A percentile compares a stretch with the other conserved stretches of the same genome.
Evolutionary conservation across 2,113 vertebrate genomes (phyloP).

Genomic region (Gobio gobio): DNA sequence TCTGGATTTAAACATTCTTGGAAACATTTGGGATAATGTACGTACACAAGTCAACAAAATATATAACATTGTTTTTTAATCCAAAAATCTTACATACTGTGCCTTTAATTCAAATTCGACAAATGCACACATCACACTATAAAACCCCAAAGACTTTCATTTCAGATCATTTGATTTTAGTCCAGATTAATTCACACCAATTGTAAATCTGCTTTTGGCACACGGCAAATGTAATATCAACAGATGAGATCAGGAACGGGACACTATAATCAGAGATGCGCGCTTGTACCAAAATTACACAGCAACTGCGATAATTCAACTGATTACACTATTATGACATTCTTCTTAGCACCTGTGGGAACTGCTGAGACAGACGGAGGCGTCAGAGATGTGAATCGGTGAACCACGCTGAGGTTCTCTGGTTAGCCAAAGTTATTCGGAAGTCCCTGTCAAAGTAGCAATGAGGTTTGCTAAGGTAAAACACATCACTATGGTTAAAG

Average conservation of each 20-base stretch:
- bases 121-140: neutral
- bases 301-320: neutral
- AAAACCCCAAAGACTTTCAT: neutral
- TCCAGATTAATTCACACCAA: neutral
- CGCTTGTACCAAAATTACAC: neutral
- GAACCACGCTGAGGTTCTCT: constrained; percentile 17
- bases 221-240: neutral
- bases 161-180: neutral
- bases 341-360: neutral
- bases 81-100: too few relatives aligned
- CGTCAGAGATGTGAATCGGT: neutral
- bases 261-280: neutral
- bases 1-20: too few relatives aligned
- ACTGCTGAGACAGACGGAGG: neutral
- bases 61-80: too few relatives aligned
- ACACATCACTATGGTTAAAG: neutral
- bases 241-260: neutral
- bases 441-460: constrained; percentile 10
- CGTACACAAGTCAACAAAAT: too few relatives aligned
- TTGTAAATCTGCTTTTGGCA: neutral
- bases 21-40: too few relatives aligned
- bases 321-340: neutral
- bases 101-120: neutral
- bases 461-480: constrained; percentile 11
- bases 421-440: neutral